Base-by-base conservation (phyloP, 2,797 vertebrate species). In the Serranus cabrilla region DNA sequence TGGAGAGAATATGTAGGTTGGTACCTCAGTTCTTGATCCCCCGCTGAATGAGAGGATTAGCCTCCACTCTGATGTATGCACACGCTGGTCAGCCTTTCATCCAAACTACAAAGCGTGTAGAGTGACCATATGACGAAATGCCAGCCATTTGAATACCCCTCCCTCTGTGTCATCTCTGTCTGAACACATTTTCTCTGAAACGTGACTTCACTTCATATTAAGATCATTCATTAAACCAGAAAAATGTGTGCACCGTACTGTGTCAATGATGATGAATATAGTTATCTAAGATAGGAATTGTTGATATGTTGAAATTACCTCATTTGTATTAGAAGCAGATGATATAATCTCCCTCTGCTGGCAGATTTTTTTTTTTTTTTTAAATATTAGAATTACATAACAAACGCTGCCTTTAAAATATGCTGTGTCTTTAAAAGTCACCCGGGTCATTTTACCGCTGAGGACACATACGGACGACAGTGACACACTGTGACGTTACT, bases 1-100 rank as follows among this genome's bases (percentile, higher is more conserved):
- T 46, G 56, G 20, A 74, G 58, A 82, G 72, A 85, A 82, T 80
- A 71, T 87, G 79, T 74, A 90, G 42, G 78, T 75, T 84, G 74
- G 85, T 87, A 83, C 84, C 80, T 87, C 89, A 86, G 84, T 61
- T 86, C 71, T 68, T 90, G 87, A 90, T 91, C 90, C 91, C 68
- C 37, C 0, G 20, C 62, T 92, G 93, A 92, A 92, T 87, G 89
- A 84, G 61, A 84, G 91, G 90, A 91, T 92, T 92, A 92, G 75
- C 67, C 68, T 77, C 57, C 61, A 23, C 82, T 87, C 63, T 80
- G 83, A 91, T 88, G 86, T 78, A 78, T 81, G 83, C 76, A 67
- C 78, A 81, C 46, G 58, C 80, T 51, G 72, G 55, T 80, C 75
- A 79, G 66, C 66, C 79, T 84, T 90, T 91, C 81, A 91, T 83